Conservation (phyloP, 1,140 invertebrate genomes). For the Lasioglossum baleicum region DNA sequence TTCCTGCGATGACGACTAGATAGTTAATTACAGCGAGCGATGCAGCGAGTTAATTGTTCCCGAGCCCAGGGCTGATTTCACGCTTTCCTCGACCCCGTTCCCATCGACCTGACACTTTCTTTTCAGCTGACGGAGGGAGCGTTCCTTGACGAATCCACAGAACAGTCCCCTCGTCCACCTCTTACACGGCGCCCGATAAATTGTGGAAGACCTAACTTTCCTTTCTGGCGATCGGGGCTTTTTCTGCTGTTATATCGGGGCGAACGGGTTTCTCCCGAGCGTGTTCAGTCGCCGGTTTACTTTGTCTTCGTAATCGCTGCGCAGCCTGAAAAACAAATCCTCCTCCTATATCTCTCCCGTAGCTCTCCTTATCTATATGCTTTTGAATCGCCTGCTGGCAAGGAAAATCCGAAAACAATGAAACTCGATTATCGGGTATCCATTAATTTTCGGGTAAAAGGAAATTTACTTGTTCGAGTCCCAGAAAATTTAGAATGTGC, state of each 20-base stretch:
- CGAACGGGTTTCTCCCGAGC: neutral
- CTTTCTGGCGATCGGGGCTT: constrained; percentile 26
- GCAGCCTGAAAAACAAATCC: neutral
- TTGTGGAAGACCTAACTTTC: constrained; percentile 31
- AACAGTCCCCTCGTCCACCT: neutral
- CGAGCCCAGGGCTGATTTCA: neutral
- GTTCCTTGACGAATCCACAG: constrained; percentile 33
- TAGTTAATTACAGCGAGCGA: constrained; percentile 34
- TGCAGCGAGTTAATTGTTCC: constrained; percentile 55
- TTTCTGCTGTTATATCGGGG: neutral
- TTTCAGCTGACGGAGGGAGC: constrained; percentile 6
- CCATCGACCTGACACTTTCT: constrained; percentile 23
- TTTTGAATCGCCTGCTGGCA: neutral
- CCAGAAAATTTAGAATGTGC: too few species aligned
- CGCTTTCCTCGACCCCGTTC: neutral
- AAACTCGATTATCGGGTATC: neutral
- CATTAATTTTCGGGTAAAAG: neutral
- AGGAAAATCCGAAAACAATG: neutral
- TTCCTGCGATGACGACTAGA: constrained; percentile 34
- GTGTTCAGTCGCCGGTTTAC: neutral
- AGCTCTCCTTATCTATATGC: neutral
- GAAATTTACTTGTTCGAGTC: neutral
- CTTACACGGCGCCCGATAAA: constrained; percentile 36
- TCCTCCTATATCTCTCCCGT: neutral
- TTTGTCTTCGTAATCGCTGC: neutral